Evolutionary conservation across 2,113 vertebrate species (phyloP).

Genomic region (Corynorhinus townsendii): DNA sequence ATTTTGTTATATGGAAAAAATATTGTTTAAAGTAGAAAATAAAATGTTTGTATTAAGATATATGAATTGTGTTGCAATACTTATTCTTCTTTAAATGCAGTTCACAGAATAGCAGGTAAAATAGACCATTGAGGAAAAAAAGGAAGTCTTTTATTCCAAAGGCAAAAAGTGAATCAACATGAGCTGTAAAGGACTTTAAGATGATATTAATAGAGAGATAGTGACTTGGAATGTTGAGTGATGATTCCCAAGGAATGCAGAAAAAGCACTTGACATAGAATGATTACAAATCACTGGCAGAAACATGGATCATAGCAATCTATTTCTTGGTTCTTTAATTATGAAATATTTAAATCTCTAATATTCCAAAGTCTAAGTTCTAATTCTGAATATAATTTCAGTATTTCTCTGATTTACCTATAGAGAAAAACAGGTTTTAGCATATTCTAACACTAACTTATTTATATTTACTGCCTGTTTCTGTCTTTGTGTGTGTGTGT

Average conservation of each 20-base stretch:
- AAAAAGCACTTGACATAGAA: conserved; percentile 28
- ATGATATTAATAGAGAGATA: conserved; percentile 11
- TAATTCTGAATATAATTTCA: neutral
- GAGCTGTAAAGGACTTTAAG: conserved; percentile 18
- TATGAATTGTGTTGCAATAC: neutral
- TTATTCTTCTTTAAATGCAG: conserved; percentile 20
- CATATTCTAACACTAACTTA: neutral
- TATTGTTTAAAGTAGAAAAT: conserved; percentile 22
- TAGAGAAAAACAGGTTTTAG: neutral
- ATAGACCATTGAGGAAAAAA: neutral
- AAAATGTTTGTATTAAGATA: conserved; percentile 31
- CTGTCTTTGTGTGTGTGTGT: neutral
- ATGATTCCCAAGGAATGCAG: conserved; percentile 6
- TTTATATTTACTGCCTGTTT: neutral
- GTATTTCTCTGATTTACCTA: neutral
- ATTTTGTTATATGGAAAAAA: neutral
- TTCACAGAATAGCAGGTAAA: neutral
- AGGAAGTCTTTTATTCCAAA: conserved; percentile 19
- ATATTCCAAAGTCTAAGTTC: neutral
- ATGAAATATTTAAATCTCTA: neutral
- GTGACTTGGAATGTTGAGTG: conserved; percentile 35
- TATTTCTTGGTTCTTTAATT: neutral
- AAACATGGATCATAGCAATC: neutral
- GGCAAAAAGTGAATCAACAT: neutral
- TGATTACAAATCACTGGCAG: conserved; percentile 9